These are phyloP conservation scores for Drosophila dives DNA, from an alignment of 2,888 invertebrate species.

Conservation along the genomic window DNA sequence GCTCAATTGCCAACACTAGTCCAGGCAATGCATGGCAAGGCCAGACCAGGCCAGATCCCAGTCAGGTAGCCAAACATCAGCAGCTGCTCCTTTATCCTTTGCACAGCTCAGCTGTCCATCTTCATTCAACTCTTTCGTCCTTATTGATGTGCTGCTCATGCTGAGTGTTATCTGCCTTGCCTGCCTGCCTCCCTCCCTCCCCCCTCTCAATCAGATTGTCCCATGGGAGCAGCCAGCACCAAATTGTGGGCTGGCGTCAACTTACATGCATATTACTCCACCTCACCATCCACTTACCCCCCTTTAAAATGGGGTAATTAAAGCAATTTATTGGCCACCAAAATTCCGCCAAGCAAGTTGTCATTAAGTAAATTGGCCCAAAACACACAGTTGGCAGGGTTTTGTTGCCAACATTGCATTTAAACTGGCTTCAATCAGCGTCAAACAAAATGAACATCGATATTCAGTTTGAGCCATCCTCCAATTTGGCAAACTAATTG, in stretches of 20 bases:
- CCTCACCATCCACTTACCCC: not conserved
- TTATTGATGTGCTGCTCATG: constrained; percentile 79
- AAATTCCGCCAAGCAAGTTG: constrained; percentile 63
- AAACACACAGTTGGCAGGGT: constrained; percentile 18
- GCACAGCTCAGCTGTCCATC: constrained; percentile 60
- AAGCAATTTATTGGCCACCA: constrained; percentile 78
- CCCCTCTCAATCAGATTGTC: constrained; percentile 2
- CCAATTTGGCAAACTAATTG: constrained; percentile 13
- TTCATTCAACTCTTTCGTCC: constrained; percentile 47
- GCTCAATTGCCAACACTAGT: constrained; percentile 32
- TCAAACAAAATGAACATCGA: constrained; percentile 17
- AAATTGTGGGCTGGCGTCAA: constrained; percentile 62
- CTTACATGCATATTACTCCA: constrained; percentile 73
- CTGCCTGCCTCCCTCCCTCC: not conserved
- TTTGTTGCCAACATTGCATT: constrained; percentile 40
- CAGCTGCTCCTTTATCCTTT: constrained; percentile 21
- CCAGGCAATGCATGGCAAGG: not conserved
- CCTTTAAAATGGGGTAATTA: constrained; percentile 80
- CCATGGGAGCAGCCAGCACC: constrained; percentile 23
- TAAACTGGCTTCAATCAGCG: constrained; percentile 35
- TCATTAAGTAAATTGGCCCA: constrained; percentile 74
- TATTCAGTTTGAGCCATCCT: not conserved
- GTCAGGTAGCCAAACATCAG: constrained; percentile 13
- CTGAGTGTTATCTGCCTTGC: constrained; percentile 78
- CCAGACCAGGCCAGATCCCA: not conserved